phyloP scores from a whole-genome alignment of 2,797 vertebrate species.

The Buphagus erythrorhynchus region DNA sequence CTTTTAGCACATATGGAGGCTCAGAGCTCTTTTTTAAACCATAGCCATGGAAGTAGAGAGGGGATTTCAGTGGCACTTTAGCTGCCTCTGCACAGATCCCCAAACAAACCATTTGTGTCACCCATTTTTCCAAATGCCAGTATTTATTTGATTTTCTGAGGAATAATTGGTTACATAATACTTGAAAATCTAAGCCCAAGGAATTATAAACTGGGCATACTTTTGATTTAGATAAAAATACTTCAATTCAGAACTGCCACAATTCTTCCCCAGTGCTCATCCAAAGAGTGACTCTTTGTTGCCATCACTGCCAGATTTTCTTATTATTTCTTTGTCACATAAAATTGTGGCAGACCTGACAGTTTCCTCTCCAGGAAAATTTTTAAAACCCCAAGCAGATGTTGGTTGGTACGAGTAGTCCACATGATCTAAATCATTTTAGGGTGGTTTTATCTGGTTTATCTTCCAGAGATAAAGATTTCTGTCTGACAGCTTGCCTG shows the following conservation, averaged over 20 bases:
- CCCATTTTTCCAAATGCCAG: not conserved
- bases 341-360: not conserved
- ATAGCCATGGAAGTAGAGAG: not conserved
- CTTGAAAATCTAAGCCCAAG: not conserved
- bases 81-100: not conserved
- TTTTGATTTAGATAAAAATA: not conserved
- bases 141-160: not conserved
- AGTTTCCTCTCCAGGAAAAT: not conserved
- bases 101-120: not conserved
- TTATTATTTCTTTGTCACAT: not conserved
- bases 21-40: not conserved
- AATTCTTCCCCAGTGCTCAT: not conserved
- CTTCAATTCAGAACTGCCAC: not conserved
- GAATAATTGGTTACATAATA: not conserved
- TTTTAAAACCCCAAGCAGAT: not conserved
- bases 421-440: not conserved
- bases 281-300: rapidly evolving
- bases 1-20: not conserved
- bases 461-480: not conserved
- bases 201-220: not conserved
- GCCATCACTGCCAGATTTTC: not conserved
- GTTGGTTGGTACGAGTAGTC: not conserved
- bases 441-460: not conserved
- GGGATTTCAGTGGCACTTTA: not conserved
- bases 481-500: not conserved